phyloP scores from a whole-genome alignment of 1,140 invertebrate genomes.

The Conus betulinus region DNA sequence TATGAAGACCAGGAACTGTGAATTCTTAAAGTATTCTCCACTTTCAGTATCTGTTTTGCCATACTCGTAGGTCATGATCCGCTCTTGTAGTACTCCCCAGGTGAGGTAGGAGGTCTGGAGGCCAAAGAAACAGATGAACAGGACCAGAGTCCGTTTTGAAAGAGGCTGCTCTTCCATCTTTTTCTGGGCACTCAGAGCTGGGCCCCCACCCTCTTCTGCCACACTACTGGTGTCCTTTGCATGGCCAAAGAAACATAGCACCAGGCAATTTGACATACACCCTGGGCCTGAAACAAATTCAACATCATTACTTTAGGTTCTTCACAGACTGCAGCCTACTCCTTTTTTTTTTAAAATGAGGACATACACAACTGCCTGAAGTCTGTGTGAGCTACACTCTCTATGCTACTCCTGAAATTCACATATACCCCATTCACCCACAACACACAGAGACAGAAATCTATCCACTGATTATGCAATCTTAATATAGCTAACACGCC shows the following conservation, averaged over 20 bases:
- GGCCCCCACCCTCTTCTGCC: conserved; percentile 56
- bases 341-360: too few species aligned
- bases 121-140: conserved; percentile 90
- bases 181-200: conserved; percentile 26
- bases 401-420: too few species aligned
- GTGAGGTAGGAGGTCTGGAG: conserved; percentile 93
- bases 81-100: conserved; percentile 92
- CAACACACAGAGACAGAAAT: too few species aligned
- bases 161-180: conserved; percentile 42
- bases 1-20: conserved; percentile 96
- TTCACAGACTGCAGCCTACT: too few species aligned
- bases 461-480: too few species aligned
- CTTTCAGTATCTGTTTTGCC: conserved; percentile 50
- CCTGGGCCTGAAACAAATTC: conserved; percentile 56
- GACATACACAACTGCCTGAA: too few species aligned
- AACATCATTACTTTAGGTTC: neutral
- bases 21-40: conserved; percentile 87
- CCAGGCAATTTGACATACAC: conserved; percentile 58
- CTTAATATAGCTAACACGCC: too few species aligned
- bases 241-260: conserved; percentile 82
- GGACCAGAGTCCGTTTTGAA: conserved; percentile 49
- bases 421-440: too few species aligned
- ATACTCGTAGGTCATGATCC: conserved; percentile 85
- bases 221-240: conserved; percentile 64
- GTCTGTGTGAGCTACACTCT: too few species aligned